phyloP scores from a whole-genome alignment of 2,888 invertebrate genomes.

The Meiosimyza decipiens region DNA sequence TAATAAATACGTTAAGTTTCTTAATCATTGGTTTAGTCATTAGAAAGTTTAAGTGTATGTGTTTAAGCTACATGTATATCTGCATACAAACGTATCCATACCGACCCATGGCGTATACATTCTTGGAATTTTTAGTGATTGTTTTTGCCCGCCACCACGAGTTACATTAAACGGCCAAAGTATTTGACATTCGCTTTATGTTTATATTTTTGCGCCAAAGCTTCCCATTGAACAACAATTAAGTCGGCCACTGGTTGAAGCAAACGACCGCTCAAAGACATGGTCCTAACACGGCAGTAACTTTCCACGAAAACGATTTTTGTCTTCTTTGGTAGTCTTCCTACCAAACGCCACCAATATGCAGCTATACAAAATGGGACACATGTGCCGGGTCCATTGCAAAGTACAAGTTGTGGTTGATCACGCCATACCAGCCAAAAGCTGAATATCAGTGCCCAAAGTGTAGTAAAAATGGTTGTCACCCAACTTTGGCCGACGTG shows the following conservation, averaged over 20 bases:
- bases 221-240: conserved; percentile 93
- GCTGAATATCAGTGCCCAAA: conserved; percentile 76
- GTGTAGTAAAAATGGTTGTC: conserved; percentile 81
- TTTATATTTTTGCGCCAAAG: conserved; percentile 68
- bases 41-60: too few species aligned
- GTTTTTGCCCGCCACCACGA: neutral
- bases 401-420: conserved; percentile 84
- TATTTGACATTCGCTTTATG: conserved; percentile 72
- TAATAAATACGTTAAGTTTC: conserved; percentile 23
- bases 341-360: conserved; percentile 78
- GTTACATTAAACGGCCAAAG: conserved; percentile 77
- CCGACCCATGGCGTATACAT: too few species aligned
- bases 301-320: conserved; percentile 94
- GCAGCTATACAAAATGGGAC: conserved; percentile 88
- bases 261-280: conserved; percentile 91
- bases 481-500: conserved; percentile 88
- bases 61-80: too few species aligned
- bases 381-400: conserved; percentile 98
- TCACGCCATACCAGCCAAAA: conserved; percentile 76
- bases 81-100: too few species aligned
- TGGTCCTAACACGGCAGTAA: conserved; percentile 88
- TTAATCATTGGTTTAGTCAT: too few species aligned
- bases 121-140: too few species aligned
- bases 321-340: conserved; percentile 71
- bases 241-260: conserved; percentile 85